Conservation (phyloP, 2,888 invertebrate species). For the Tetanocera ferruginea region DNA sequence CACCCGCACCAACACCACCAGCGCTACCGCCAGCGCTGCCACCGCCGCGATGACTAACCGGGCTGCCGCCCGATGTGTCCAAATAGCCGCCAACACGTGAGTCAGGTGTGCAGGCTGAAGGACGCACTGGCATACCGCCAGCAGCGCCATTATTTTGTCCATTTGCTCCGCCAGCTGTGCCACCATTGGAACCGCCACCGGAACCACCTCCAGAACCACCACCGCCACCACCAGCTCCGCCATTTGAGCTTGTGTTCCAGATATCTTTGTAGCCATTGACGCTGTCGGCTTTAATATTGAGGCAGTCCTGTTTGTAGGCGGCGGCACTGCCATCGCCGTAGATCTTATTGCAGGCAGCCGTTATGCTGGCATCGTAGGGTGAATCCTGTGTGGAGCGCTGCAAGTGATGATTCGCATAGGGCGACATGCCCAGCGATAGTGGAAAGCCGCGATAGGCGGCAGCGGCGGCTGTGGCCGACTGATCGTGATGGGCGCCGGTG, state of each 20-base stretch:
- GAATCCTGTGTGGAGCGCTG: constrained; percentile 89
- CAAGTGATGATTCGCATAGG: constrained; percentile 85
- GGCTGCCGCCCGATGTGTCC: constrained; percentile 83
- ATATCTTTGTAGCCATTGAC: constrained; percentile 75
- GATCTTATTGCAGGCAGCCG: constrained; percentile 84
- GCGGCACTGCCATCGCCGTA: constrained; percentile 69
- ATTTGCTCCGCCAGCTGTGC: constrained; percentile 69
- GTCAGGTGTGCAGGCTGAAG: constrained; percentile 91
- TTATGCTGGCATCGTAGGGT: constrained; percentile 91
- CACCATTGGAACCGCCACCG: constrained; percentile 73
- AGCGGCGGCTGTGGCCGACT: constrained; percentile 76
- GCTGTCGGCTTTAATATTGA: constrained; percentile 73
- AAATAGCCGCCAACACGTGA: constrained; percentile 83
- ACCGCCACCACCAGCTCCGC: constrained; percentile 74
- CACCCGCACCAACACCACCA: constrained; percentile 74
- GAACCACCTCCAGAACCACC: constrained; percentile 73
- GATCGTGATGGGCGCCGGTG: constrained; percentile 80
- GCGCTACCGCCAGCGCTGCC: constrained; percentile 76
- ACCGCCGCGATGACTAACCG: constrained; percentile 79
- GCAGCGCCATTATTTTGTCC: constrained; percentile 74
- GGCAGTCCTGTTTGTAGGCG: constrained; percentile 81
- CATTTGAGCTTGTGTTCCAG: constrained; percentile 71
- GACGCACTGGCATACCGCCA: constrained; percentile 77
- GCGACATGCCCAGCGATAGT: constrained; percentile 86
- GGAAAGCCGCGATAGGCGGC: constrained; percentile 87